Percentiles rank a stretch among this genome's conserved stretches.
These are phyloP conservation scores for Aphelenchoides avenae DNA, from an alignment of 1,140 invertebrate species.

Conservation along the genomic window DNA sequence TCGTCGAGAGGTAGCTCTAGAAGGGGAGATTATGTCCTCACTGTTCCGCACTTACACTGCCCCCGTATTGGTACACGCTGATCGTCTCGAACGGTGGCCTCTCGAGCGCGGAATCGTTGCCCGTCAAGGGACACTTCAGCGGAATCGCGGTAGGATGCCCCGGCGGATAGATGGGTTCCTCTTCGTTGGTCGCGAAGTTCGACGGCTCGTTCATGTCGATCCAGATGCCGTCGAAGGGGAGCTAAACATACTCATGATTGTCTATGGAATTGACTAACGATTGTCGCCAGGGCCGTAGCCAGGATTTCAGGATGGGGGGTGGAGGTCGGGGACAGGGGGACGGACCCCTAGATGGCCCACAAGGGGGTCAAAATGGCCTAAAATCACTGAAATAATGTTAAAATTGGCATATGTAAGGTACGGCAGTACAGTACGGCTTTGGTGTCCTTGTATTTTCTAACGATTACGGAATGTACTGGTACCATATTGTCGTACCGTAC, in stretches of 20 bases:
- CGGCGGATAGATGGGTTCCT: neutral
- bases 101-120: slow-evolving; percentile 28
- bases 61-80: slow-evolving; percentile 25
- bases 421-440: too few relatives aligned
- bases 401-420: too few relatives aligned
- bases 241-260: slow-evolving; percentile 30
- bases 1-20: slow-evolving; percentile 79
- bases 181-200: slow-evolving; percentile 32
- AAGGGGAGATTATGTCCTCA: slow-evolving; percentile 65
- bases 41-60: slow-evolving; percentile 7
- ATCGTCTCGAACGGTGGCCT: slow-evolving; percentile 31
- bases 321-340: too few relatives aligned
- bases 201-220: slow-evolving; percentile 50
- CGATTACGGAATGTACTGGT: neutral
- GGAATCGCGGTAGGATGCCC: slow-evolving; percentile 8
- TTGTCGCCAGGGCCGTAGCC: too few relatives aligned
- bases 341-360: slow-evolving; percentile 24
- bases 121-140: slow-evolving; percentile 29
- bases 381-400: too few relatives aligned
- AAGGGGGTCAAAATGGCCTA: too few relatives aligned
- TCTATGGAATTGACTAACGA: neutral
- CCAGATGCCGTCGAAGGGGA: slow-evolving; percentile 48
- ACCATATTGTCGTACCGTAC: neutral
- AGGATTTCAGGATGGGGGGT: too few relatives aligned
- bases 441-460: neutral